phyloP scores from a whole-genome alignment of 2,797 vertebrate species.

The Channallabes apus region DNA sequence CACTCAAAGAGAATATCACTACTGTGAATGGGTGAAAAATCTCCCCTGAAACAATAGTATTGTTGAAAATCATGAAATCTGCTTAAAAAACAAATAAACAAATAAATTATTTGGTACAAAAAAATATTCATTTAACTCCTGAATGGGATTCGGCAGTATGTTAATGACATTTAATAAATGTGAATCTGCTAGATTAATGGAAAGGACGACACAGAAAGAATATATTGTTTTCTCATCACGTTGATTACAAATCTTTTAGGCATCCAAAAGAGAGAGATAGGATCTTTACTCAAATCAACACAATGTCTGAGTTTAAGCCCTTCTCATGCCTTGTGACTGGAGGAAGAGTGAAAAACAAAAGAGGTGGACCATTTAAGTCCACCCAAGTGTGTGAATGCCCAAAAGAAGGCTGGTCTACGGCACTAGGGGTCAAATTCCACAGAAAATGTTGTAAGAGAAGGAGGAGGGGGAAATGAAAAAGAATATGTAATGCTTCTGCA shows the following conservation, averaged over 20 bases:
- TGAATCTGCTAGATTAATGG: background rate
- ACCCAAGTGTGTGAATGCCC: constrained; percentile 77
- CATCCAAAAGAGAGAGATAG: background rate
- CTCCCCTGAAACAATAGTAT: background rate
- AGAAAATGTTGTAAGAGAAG: constrained; percentile 58
- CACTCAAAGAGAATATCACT: background rate
- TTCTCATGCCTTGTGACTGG: constrained; percentile 47
- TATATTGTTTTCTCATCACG: background rate
- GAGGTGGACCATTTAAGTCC: constrained; percentile 71
- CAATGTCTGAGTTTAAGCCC: constrained; percentile 35
- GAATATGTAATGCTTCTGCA: constrained; percentile 48
- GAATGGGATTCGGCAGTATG: background rate
- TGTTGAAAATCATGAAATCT: background rate
- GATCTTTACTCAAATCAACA: constrained; percentile 12
- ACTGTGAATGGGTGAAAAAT: too few relatives aligned
- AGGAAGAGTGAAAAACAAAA: constrained; percentile 62
- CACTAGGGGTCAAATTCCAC: constrained; percentile 78
- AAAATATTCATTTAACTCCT: too few relatives aligned
- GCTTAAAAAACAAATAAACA: background rate
- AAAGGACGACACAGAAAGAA: background rate
- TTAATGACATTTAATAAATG: background rate
- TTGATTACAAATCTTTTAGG: background rate
- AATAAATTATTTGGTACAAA: too few relatives aligned
- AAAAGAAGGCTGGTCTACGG: constrained; percentile 71
- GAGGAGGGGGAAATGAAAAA: constrained; percentile 7